Conservation (phyloP, 2,113 vertebrate species). For the Ascaphus truei region DNA sequence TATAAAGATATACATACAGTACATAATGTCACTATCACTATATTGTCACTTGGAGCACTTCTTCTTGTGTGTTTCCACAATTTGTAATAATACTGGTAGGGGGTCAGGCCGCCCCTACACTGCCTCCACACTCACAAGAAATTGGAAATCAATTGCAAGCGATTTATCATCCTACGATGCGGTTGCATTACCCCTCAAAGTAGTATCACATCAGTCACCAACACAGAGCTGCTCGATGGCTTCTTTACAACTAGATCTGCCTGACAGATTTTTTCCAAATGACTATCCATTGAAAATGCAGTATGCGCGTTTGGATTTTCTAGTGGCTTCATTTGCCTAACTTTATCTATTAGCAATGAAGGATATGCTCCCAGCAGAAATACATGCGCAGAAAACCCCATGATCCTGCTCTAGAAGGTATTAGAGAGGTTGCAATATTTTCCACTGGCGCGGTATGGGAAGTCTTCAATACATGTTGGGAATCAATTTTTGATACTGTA, state of each 20-base stretch:
- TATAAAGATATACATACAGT: no score
- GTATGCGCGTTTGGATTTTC: background rate
- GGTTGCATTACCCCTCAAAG: constrained; percentile 5
- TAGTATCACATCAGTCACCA: background rate
- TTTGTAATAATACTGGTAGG: background rate
- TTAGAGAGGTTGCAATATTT: no score
- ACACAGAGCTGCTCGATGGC: background rate
- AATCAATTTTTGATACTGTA: no score
- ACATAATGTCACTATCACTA: no score
- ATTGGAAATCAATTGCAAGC: constrained; percentile 11
- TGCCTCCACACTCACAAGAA: background rate
- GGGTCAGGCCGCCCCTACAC: background rate
- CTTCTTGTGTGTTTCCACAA: no score
- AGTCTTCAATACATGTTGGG: no score
- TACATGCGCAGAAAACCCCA: no score
- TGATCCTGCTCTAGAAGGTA: background rate
- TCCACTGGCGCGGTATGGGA: no score
- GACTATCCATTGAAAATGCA: constrained; percentile 3
- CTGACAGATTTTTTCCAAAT: constrained; percentile 12
- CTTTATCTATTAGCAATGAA: constrained; percentile 22
- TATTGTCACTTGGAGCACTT: no score
- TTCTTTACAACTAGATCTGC: constrained; percentile 3
- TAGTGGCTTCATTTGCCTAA: constrained; percentile 1
- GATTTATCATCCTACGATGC: constrained; percentile 5
- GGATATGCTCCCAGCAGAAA: constrained; percentile 8